Evolutionary conservation across 2,113 vertebrate species (phyloP).

Genomic region (Entelurus aequoreus): DNA sequence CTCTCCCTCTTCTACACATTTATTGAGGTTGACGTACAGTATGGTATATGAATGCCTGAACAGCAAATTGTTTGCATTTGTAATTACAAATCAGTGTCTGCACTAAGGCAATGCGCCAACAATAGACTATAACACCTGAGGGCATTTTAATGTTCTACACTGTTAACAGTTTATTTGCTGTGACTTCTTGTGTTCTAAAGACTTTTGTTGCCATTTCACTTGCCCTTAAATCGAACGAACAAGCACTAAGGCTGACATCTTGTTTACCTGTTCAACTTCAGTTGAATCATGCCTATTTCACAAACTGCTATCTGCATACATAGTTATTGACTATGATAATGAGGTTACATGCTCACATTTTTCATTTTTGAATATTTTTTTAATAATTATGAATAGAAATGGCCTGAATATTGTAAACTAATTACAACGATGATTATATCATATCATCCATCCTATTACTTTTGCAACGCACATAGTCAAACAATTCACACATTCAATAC

Average conservation of each 20-base stretch:
- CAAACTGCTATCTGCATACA: conserved; percentile 6
- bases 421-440: no score
- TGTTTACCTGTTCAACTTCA: conserved; percentile 9
- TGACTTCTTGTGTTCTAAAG: conserved; percentile 27
- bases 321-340: background rate
- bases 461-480: no score
- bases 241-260: conserved; percentile 6
- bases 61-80: conserved; percentile 47
- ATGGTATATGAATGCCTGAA: background rate
- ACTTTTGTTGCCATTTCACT: conserved; percentile 19
- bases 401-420: no score
- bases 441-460: no score
- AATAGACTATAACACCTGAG: conserved; percentile 41
- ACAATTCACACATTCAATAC: no score
- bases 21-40: background rate
- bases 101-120: conserved; percentile 41
- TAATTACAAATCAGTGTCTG: conserved; percentile 42
- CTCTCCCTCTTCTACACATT: background rate
- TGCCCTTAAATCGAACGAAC: conserved; percentile 20
- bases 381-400: background rate
- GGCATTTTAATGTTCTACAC: conserved; percentile 42
- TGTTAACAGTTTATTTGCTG: conserved; percentile 57
- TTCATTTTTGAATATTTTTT: background rate
- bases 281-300: conserved; percentile 33
- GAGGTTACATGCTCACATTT: background rate